Base-by-base conservation (phyloP, 1,140 invertebrate species). In the Polyergus mexicanus region DNA sequence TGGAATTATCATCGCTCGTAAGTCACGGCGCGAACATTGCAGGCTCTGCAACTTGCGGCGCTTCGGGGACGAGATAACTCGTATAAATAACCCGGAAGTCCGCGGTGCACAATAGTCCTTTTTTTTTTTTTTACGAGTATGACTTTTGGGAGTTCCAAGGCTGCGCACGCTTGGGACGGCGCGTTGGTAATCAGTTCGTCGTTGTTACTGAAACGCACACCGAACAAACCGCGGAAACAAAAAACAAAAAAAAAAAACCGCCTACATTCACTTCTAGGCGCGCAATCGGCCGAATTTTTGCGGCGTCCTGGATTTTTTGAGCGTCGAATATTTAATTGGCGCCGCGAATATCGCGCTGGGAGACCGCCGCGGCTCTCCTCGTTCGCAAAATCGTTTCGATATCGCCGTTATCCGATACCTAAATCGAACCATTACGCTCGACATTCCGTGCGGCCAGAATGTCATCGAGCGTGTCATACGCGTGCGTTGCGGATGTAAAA, bases 81-180 rank as follows among this genome's bases (percentile, higher is more conserved):
- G 89, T 90, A 90, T 90, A 90, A 90, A 90, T 90, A 90, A 90
- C 88, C 88, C 89, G 88, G 89, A 90, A 90, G 89, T 89, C 89
- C 89, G 88, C 85, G 88, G 89, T 85, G 89, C 89, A 87, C 89
- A 90, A 90, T 90, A 90, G 88, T 87, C 88, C 78, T 80, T 84
- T 51, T 84, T 80, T 84, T 51, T 74, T 81, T 81, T 90, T 90
- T 90, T 89, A 87, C 89, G 88, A 78, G 89, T 90, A 90, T 90
- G 89, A 90, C 89, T 89, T 90, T 89, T 90, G 89, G 89, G 89
- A 90, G 85, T 90, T 90, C 81, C 89, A 89, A 90, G 88, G 89
- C 89, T 86, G 81, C 60, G 32, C 89, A 77, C 89, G 89, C 85
- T 89, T 85, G 89, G 89, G 89, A 89, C 75, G 63, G 54, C 85